Conservation (phyloP, 2,888 invertebrate genomes). For the Mesorhabditis spiculigera region DNA sequence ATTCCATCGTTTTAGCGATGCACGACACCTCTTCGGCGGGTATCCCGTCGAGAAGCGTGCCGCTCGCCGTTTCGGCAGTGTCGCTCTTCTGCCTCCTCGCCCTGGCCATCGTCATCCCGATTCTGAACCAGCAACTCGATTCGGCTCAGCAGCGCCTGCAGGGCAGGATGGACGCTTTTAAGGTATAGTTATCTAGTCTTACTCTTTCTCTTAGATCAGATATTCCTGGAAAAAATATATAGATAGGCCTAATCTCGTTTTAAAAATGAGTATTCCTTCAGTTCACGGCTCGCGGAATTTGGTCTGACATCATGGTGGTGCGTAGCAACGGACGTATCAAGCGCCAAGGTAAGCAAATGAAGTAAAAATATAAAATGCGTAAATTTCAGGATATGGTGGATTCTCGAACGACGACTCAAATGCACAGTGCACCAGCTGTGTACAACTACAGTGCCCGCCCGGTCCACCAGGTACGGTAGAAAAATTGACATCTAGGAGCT, state of each 20-base stretch:
- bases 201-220: constrained; percentile 9
- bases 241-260: constrained; percentile 1
- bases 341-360: constrained; percentile 32
- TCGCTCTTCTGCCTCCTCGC: constrained; percentile 38
- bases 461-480: constrained; percentile 37
- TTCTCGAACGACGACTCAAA: constrained; percentile 27
- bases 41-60: not conserved
- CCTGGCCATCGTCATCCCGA: constrained; percentile 41
- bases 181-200: constrained; percentile 23
- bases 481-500: too few species aligned
- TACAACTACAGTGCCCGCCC: constrained; percentile 56
- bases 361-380: too few species aligned
- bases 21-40: too few species aligned
- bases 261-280: constrained; percentile 26
- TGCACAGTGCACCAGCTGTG: constrained; percentile 54
- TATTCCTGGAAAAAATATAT: constrained; percentile 1
- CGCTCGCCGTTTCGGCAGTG: constrained; percentile 25
- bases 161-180: constrained; percentile 52
- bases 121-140: constrained; percentile 44
- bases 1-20: too few species aligned
- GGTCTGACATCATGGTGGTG: constrained; percentile 53
- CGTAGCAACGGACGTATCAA: constrained; percentile 39
- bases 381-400: constrained; percentile 23
- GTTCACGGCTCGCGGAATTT: constrained; percentile 52
- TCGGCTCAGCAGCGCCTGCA: constrained; percentile 47